Percentiles rank a stretch among this genome's conserved stretches.
phyloP scores from a whole-genome alignment of 2,888 invertebrate species.

The Drosophila antonietae region DNA sequence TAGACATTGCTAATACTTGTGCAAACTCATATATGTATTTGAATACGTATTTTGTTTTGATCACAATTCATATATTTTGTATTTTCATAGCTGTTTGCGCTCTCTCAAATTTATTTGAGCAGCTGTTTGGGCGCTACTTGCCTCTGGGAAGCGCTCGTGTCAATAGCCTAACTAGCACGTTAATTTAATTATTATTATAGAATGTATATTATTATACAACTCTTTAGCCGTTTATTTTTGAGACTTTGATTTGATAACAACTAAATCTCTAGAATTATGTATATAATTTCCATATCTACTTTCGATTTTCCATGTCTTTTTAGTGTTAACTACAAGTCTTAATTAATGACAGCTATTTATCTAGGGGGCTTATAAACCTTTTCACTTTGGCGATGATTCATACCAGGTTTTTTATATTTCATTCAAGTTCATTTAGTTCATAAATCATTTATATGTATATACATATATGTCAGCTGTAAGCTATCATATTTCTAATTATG shows the following conservation, averaged over 20 bases:
- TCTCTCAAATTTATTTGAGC: slow-evolving; percentile 34
- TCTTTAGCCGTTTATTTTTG: neutral
- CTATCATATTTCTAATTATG: neutral
- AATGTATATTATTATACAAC: neutral
- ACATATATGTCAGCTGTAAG: neutral
- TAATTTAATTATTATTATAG: neutral
- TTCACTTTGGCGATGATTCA: neutral
- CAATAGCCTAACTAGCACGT: neutral
- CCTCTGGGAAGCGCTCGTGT: neutral
- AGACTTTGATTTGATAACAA: neutral
- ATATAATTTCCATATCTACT: neutral
- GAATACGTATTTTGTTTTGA: slow-evolving; percentile 3
- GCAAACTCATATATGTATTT: slow-evolving; percentile 9
- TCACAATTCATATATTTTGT: slow-evolving; percentile 7
- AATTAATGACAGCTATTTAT: neutral
- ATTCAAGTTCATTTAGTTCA: neutral
- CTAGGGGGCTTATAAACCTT: neutral
- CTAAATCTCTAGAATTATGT: neutral
- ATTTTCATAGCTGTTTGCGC: slow-evolving; percentile 5
- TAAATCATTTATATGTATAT: neutral
- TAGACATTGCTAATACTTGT: slow-evolving; percentile 32
- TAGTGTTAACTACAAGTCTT: neutral
- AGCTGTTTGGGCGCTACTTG: slow-evolving; percentile 27
- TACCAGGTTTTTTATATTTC: neutral
- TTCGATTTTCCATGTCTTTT: neutral